These are phyloP conservation scores for Tragelaphus buxtoni DNA, from an alignment of 2,113 vertebrate genomes.

Conservation along the genomic window DNA sequence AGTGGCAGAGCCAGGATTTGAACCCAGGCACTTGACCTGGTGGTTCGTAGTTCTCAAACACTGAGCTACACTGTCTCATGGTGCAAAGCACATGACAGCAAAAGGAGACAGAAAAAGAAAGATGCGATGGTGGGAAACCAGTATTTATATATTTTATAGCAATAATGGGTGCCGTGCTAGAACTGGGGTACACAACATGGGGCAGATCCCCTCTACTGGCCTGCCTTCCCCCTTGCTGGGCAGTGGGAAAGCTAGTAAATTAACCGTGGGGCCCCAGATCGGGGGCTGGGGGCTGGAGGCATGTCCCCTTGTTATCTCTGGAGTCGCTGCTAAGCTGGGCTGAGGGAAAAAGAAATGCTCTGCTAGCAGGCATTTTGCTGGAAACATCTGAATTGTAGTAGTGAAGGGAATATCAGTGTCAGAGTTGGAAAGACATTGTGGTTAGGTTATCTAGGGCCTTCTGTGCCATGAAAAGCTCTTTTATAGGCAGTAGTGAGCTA, in stretches of 20 bases:
- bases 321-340: background rate
- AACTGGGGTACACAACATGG: background rate
- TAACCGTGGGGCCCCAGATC: background rate
- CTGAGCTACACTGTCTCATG: background rate
- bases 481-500: background rate
- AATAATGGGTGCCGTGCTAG: background rate
- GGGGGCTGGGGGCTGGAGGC: background rate
- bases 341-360: background rate
- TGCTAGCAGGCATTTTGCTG: background rate
- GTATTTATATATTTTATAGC: background rate
- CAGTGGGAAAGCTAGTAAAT: background rate
- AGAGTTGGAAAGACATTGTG: background rate
- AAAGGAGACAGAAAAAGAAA: background rate
- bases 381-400: background rate
- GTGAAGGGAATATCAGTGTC: background rate
- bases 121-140: background rate
- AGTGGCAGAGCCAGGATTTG: background rate
- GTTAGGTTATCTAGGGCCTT: background rate
- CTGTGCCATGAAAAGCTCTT: background rate
- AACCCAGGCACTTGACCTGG: background rate
- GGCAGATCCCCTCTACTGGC: no score
- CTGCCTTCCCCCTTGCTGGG: background rate
- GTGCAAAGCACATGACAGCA: background rate
- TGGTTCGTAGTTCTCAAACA: background rate
- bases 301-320: background rate